Conservation (phyloP, 2,113 vertebrate species). For the Romanogobio albipinnatus region DNA sequence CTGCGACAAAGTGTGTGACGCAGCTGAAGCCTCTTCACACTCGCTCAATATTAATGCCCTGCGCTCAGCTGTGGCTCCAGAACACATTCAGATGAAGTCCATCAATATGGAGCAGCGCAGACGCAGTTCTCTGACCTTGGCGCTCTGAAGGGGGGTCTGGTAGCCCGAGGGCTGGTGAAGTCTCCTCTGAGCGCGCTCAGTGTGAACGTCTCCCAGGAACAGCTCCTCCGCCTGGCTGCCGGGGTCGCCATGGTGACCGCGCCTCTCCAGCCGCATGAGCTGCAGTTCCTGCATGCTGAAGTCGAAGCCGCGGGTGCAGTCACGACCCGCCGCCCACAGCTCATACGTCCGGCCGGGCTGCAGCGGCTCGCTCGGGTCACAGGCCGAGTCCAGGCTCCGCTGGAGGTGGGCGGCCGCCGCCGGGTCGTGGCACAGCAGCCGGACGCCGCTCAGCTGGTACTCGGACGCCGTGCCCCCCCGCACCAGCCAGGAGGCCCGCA, state of each 20-base stretch:
- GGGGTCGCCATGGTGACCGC: constrained; percentile 81
- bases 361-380: constrained; percentile 76
- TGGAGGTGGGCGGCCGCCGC: constrained; percentile 78
- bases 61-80: too few relatives aligned
- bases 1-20: too few relatives aligned
- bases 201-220: constrained; percentile 94
- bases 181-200: constrained; percentile 69
- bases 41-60: too few relatives aligned
- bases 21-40: too few relatives aligned
- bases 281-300: constrained; percentile 96
- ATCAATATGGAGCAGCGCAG: too few relatives aligned
- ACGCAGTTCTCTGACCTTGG: constrained; percentile 74
- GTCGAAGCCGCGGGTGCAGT: constrained; percentile 80
- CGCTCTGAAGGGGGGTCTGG: constrained; percentile 89
- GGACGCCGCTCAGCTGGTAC: constrained; percentile 84
- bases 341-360: constrained; percentile 81
- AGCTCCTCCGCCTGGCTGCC: constrained; percentile 92
- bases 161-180: constrained; percentile 88
- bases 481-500: constrained; percentile 95
- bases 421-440: constrained; percentile 84
- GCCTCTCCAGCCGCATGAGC: constrained; percentile 91
- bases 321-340: constrained; percentile 86
- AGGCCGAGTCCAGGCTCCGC: constrained; percentile 80
- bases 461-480: constrained; percentile 91
- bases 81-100: too few relatives aligned